Base-by-base conservation (phyloP, 2,888 invertebrate genomes). In the Drosophila flavopinicola region DNA sequence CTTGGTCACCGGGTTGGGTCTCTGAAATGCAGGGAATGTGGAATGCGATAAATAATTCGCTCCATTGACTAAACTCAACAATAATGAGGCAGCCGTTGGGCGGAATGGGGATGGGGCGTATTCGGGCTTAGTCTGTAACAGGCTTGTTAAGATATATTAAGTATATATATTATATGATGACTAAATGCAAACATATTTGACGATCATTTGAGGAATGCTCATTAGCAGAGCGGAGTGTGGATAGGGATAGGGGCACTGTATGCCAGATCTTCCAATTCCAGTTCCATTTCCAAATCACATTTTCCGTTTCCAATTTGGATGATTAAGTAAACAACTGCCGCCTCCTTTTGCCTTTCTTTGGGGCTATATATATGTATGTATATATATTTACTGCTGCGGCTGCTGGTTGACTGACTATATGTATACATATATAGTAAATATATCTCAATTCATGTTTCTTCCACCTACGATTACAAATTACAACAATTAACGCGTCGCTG, bases 281-380 rank as follows among this genome's bases (percentile, higher is more conserved):
- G 17, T 2, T 17, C 20, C 20, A 20, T 3, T 39, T 39, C 35
- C 39, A 54, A 41, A 25, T 25, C 10, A 54, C 42, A 42, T 37
- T 48, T 37, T 15, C 17, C 7, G 23, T 32, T 52, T 20, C 10
- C 24, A 42, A 48, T 25, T 58, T 66, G 20, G 20, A 20, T 39
- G 37, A 44, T 37, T 7, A 30, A 47, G 24, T 69, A 69, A 66
- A 66, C 42, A 61, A 61, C 13, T 17, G 30, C 32, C 23, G 11
- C 20, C 9, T 10, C 4, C 7, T 3, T 6, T 9, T 0, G n/a
- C 6, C 10, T 1, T 10, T 9, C 17, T 11, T 13, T 35, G n/a
- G n/a, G n/a, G n/a, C 1, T 35, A 15, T 15, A 9, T 15, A 15
- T 15, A 10, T 33, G 13, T 32, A 30, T 30, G 11, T 33, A 11